A percentile compares a stretch with the other conserved stretches of the same genome.
These are phyloP conservation scores for Torymus texanus DNA, from an alignment of 2,888 invertebrate species.

Conservation along the genomic window DNA sequence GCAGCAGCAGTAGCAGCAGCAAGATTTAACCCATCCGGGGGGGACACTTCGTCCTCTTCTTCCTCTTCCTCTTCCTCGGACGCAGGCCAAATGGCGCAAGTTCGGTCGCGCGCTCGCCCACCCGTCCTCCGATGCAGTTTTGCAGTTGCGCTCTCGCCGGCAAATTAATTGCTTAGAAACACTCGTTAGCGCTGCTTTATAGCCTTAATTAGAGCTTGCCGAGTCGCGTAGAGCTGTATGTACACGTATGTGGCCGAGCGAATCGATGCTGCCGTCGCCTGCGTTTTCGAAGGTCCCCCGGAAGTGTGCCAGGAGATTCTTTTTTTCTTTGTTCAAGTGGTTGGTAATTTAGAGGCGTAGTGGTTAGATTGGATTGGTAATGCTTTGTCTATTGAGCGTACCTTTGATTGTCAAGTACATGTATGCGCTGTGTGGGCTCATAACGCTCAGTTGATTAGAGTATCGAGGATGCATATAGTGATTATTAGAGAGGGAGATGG, in stretches of 20 bases:
- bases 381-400: no score
- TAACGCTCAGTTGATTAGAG: no score
- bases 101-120: constrained; percentile 24
- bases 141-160: constrained; percentile 15
- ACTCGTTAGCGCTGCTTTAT: constrained; percentile 55
- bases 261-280: constrained; percentile 29
- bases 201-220: constrained; percentile 45
- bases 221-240: not conserved
- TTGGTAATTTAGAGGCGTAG: not conserved
- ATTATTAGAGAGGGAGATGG: no score
- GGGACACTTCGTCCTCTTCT: constrained; percentile 21
- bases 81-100: constrained; percentile 52
- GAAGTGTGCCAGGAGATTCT: constrained; percentile 17
- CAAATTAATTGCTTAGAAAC: constrained; percentile 55
- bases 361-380: not conserved
- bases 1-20: not conserved
- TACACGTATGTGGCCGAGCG: not conserved
- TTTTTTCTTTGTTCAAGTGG: no score
- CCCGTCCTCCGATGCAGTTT: constrained; percentile 20
- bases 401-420: no score
- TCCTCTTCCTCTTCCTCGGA: constrained; percentile 10
- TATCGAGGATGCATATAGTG: no score
- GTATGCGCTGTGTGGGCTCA: no score
- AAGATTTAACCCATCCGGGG: constrained; percentile 34
- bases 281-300: not conserved